phyloP scores from a whole-genome alignment of 2,113 vertebrate species.

The Falcunculus frontatus region DNA sequence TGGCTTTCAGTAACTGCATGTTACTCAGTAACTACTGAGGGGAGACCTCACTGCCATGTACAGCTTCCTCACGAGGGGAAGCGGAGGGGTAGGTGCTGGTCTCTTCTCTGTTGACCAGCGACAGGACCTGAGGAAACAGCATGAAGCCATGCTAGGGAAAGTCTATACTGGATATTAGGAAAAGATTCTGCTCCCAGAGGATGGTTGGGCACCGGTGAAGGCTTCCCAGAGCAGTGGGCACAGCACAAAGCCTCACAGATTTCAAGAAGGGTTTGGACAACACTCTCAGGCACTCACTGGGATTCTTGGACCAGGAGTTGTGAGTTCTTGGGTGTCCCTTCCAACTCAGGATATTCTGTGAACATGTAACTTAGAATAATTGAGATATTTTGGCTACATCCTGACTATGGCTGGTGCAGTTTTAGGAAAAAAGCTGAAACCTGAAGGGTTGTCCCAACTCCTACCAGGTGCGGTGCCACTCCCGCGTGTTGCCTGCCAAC shows the following conservation, averaged over 20 bases:
- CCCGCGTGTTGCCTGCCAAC: not conserved
- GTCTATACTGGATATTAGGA: not conserved
- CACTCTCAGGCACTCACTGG: too few relatives aligned
- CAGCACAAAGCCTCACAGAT: not conserved
- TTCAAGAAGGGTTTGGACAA: not conserved
- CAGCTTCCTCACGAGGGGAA: not conserved
- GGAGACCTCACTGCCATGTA: rapidly evolving
- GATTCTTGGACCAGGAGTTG: not conserved
- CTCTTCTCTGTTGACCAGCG: not conserved
- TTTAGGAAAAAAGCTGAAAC: not conserved
- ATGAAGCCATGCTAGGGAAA: not conserved
- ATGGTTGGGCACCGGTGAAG: not conserved
- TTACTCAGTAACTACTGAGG: not conserved
- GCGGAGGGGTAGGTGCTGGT: rapidly evolving
- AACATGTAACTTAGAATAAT: rapidly evolving
- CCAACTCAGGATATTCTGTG: not conserved
- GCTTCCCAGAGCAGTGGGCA: not conserved
- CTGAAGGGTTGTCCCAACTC: not conserved
- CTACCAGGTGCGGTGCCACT: not conserved
- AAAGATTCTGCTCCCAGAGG: not conserved
- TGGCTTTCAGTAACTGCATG: not conserved
- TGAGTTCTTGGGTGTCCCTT: not conserved
- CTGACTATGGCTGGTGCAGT: not conserved
- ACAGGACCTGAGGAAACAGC: not conserved
- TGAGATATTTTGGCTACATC: not conserved